phyloP scores from a whole-genome alignment of 1,140 invertebrate genomes.

The Patella vulgata region DNA sequence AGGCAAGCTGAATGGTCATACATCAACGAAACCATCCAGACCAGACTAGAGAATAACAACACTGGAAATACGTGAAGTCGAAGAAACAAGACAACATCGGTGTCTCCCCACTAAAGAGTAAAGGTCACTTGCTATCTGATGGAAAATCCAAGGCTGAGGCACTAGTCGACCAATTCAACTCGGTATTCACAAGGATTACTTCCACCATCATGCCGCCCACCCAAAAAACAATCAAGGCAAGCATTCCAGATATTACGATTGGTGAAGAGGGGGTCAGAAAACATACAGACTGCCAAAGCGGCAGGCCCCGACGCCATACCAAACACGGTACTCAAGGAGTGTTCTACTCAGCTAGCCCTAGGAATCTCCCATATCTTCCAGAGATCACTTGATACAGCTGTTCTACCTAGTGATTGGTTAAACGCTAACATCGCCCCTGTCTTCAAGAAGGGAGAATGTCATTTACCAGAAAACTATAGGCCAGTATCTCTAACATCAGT shows the following conservation, averaged over 20 bases:
- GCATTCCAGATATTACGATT: background rate
- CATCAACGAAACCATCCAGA: constrained; percentile 26
- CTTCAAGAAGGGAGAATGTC: constrained; percentile 11
- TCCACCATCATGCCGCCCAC: background rate
- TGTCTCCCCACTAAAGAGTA: constrained; percentile 21
- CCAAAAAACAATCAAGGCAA: background rate
- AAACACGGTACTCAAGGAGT: background rate
- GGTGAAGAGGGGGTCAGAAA: background rate
- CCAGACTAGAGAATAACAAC: constrained; percentile 34
- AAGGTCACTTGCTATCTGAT: constrained; percentile 21
- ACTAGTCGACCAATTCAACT: constrained; percentile 27
- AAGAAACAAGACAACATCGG: constrained; percentile 35
- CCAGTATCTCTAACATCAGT: constrained; percentile 17
- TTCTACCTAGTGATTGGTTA: constrained; percentile 11
- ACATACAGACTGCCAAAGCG: no score
- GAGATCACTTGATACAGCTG: constrained; percentile 9
- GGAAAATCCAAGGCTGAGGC: constrained; percentile 25
- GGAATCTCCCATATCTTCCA: constrained; percentile 1
- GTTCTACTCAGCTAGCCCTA: background rate
- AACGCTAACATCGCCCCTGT: constrained; percentile 10
- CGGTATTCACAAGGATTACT: constrained; percentile 24
- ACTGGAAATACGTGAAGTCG: constrained; percentile 34
- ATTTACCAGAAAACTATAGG: constrained; percentile 12
- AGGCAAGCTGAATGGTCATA: constrained; percentile 31
- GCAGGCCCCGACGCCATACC: background rate